A percentile compares a stretch with the other conserved stretches of the same genome.
These are phyloP conservation scores for Atlantisia rogersi DNA, from an alignment of 2,113 vertebrate genomes.

Conservation along the genomic window DNA sequence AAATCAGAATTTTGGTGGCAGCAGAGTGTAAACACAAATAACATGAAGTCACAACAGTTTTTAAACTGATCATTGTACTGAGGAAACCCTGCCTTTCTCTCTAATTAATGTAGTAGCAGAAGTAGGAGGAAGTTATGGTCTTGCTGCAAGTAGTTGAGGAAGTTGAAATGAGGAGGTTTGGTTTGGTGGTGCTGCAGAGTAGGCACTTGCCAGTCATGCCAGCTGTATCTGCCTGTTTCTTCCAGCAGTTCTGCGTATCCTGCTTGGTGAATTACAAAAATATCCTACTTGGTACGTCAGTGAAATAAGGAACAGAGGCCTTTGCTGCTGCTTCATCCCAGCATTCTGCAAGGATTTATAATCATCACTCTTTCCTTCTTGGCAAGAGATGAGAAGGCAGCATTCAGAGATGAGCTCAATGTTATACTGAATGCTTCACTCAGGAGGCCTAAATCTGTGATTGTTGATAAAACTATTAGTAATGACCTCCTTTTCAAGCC, in stretches of 20 bases:
- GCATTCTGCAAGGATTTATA: background rate
- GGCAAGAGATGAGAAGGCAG: slow-evolving; percentile 12
- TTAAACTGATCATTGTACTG: background rate
- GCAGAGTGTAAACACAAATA: background rate
- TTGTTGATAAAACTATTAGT: background rate
- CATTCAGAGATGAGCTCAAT: background rate
- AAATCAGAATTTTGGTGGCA: background rate
- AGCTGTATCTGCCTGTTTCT: background rate
- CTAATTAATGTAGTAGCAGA: background rate
- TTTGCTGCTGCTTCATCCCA: background rate
- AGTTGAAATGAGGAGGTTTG: background rate
- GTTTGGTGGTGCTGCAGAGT: background rate
- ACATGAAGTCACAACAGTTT: background rate
- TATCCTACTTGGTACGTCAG: background rate
- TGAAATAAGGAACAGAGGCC: background rate
- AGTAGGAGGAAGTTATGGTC: background rate
- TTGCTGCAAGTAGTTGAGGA: background rate
- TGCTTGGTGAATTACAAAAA: background rate
- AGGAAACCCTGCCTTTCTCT: background rate
- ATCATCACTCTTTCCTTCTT: background rate
- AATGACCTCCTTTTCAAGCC: background rate
- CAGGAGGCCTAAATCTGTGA: background rate
- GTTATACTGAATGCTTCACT: background rate
- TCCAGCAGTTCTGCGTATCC: background rate
- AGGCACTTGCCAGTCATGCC: background rate